Evolutionary conservation across 2,113 vertebrate genomes (phyloP).

Genomic region (Felis chaus): DNA sequence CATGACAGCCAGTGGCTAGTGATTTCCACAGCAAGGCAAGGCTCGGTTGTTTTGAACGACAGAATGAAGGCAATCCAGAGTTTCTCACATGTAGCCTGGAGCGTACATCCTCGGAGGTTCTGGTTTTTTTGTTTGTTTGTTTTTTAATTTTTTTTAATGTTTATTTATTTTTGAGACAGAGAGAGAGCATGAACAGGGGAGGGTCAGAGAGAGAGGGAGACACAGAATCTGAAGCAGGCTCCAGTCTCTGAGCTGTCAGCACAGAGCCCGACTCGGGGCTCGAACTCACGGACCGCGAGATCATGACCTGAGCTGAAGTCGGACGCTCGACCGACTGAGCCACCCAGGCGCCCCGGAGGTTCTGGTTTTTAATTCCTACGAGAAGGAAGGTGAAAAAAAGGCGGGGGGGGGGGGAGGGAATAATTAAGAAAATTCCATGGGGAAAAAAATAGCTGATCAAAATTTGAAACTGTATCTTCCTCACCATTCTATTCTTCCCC

Average conservation of each 20-base stretch:
- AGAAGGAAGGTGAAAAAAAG: not conserved
- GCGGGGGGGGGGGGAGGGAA: not conserved
- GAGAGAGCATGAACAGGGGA: too few relatives aligned
- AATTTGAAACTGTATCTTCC: not conserved
- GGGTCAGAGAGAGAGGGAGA: too few relatives aligned
- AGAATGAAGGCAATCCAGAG: not conserved
- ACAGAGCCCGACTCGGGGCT: too few relatives aligned
- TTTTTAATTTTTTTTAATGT: too few relatives aligned
- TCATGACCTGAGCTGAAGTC: too few relatives aligned
- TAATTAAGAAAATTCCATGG: conserved; percentile 17
- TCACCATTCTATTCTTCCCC: not conserved
- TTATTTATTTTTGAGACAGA: too few relatives aligned
- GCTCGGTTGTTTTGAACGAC: not conserved
- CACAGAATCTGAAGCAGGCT: too few relatives aligned
- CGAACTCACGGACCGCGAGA: too few relatives aligned
- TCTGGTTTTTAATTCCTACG: not conserved
- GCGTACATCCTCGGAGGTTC: not conserved
- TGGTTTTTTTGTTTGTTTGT: not conserved
- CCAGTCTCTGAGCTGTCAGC: too few relatives aligned
- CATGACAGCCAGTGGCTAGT: not conserved
- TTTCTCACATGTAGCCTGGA: not conserved
- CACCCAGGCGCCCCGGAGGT: not conserved
- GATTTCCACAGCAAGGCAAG: not conserved
- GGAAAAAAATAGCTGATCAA: not conserved
- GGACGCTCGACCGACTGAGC: too few relatives aligned